A percentile compares a stretch with the other conserved stretches of the same genome.
Conservation (phyloP, 2,797 vertebrate species). For the Cynopterus sphinx region DNA sequence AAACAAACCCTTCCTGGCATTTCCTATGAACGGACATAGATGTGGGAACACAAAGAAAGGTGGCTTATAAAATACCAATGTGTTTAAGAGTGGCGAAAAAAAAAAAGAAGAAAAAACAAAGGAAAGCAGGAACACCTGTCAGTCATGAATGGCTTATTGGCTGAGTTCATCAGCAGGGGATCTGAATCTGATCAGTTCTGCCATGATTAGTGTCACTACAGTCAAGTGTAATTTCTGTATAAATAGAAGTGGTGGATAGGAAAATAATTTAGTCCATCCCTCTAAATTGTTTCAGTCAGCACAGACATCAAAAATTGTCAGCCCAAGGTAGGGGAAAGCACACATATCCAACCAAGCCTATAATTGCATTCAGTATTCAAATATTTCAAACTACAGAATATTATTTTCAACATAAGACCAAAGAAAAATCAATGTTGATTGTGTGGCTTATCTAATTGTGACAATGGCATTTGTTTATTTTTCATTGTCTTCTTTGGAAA, state of each 20-base stretch:
- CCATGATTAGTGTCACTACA: slow-evolving; percentile 82
- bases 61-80: slow-evolving; percentile 76
- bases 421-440: slow-evolving; percentile 57
- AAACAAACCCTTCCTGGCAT: slow-evolving; percentile 4
- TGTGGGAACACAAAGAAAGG: slow-evolving; percentile 54
- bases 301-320: slow-evolving; percentile 70
- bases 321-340: background rate
- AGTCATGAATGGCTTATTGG: slow-evolving; percentile 80
- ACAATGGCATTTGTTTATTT: slow-evolving; percentile 28
- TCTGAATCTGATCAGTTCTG: slow-evolving; percentile 79
- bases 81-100: slow-evolving; percentile 27
- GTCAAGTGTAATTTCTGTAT: slow-evolving; percentile 85
- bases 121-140: slow-evolving; percentile 78
- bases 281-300: slow-evolving; percentile 75
- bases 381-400: slow-evolving; percentile 64
- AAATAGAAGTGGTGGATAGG: slow-evolving; percentile 78
- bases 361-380: slow-evolving; percentile 69
- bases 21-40: slow-evolving; percentile 41
- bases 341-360: slow-evolving; percentile 56
- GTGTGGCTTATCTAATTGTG: slow-evolving; percentile 27
- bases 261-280: slow-evolving; percentile 76
- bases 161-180: slow-evolving; percentile 68
- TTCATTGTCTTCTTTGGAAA: slow-evolving; percentile 17
- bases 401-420: slow-evolving; percentile 50
- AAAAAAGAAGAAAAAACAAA: background rate